Evolutionary conservation across 2,888 invertebrate species (phyloP).

Genomic region (Napeogenes inachia): DNA sequence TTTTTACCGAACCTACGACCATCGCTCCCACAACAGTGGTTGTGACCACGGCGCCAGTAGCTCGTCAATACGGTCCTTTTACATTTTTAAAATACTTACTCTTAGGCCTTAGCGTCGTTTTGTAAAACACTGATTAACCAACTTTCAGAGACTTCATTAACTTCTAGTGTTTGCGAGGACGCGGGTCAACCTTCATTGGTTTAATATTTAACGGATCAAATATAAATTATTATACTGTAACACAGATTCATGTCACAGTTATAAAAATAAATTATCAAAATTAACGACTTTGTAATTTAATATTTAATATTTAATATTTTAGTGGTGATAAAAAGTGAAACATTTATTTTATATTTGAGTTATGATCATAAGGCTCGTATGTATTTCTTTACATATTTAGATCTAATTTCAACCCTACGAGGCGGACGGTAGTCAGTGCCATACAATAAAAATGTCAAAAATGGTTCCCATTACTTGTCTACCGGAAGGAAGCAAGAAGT

Average conservation of each 20-base stretch:
- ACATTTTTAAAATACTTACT: no score
- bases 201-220: not conserved
- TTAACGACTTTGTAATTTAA: not conserved
- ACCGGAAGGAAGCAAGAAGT: conserved; percentile 23
- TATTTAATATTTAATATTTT: conserved; percentile 1
- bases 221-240: not conserved
- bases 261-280: not conserved
- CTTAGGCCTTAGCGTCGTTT: no score
- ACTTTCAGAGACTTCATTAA: no score
- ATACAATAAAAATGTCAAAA: conserved; percentile 13
- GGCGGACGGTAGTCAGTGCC: not conserved
- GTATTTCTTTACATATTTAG: conserved; percentile 3
- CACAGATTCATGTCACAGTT: not conserved
- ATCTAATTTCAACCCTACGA: not conserved
- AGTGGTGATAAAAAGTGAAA: not conserved
- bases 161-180: no score
- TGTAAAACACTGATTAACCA: no score
- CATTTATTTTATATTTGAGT: conserved; percentile 1
- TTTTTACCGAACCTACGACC: no score
- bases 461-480: not conserved
- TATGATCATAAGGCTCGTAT: not conserved
- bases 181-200: not conserved
- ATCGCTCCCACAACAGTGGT: no score
- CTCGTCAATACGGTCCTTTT: no score
- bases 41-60: no score